Conservation (phyloP, 2,797 vertebrate genomes). For the Melanotaenia nigrans region DNA sequence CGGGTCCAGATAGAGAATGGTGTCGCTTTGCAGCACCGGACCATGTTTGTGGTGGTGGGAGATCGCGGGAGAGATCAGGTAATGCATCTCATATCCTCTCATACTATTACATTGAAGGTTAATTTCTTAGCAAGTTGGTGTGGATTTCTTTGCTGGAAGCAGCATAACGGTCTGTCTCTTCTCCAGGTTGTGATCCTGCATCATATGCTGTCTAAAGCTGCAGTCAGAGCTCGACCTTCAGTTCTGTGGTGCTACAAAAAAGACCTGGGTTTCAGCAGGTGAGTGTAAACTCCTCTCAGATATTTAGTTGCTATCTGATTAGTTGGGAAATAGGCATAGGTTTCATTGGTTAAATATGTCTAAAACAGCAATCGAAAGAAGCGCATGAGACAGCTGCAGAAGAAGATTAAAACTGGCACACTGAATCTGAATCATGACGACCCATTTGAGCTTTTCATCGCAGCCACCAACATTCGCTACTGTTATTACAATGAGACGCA, state of each 20-base stretch:
- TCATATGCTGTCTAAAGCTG: slow-evolving; percentile 97
- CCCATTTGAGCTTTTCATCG: slow-evolving; percentile 95
- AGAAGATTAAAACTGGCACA: slow-evolving; percentile 95
- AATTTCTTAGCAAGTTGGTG: neutral
- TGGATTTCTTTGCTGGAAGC: neutral
- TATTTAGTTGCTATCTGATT: neutral
- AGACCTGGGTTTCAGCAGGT: slow-evolving; percentile 98
- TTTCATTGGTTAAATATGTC: slow-evolving; percentile 18
- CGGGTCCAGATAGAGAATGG: slow-evolving; percentile 98
- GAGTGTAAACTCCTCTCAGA: slow-evolving; percentile 19
- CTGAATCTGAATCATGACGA: slow-evolving; percentile 94
- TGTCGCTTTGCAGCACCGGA: slow-evolving; percentile 87
- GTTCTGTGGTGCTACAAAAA: slow-evolving; percentile 99
- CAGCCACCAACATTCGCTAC: slow-evolving; percentile 97
- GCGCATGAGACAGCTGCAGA: slow-evolving; percentile 97
- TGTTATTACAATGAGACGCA: slow-evolving; percentile 99
- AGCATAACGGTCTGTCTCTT: slow-evolving; percentile 1
- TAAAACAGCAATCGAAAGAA: slow-evolving; percentile 92
- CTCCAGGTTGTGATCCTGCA: slow-evolving; percentile 96
- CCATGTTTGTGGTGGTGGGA: slow-evolving; percentile 92
- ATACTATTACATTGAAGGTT: neutral
- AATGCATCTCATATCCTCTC: neutral
- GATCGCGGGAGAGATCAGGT: slow-evolving; percentile 97
- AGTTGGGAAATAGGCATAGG: fast-evolving
- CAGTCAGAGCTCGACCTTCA: slow-evolving; percentile 91